phyloP scores from a whole-genome alignment of 1,140 invertebrate genomes.

The Drosophila hydei region DNA sequence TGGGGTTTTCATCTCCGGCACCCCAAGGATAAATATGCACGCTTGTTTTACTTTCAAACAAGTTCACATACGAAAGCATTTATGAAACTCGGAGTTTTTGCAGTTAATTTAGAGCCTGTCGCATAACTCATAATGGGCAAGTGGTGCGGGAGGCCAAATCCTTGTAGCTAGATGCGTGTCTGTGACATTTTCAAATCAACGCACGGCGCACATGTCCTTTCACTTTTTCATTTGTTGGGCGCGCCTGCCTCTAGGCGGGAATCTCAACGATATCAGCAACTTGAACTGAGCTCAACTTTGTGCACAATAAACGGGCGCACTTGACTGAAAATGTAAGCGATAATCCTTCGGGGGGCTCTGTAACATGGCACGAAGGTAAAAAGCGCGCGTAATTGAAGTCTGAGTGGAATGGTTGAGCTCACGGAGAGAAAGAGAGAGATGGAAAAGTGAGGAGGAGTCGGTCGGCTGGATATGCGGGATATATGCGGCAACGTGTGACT shows the following conservation, averaged over 20 bases:
- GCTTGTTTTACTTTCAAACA: slow-evolving; percentile 1
- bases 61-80: not conserved
- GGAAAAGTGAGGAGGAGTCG: not conserved
- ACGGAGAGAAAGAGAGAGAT: not conserved
- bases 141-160: not conserved
- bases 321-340: slow-evolving; percentile 79
- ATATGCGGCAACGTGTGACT: slow-evolving; percentile 27
- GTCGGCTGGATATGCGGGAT: not conserved
- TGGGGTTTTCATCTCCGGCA: not conserved
- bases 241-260: slow-evolving; percentile 1
- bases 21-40: not conserved
- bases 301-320: slow-evolving; percentile 67
- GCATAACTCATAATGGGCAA: slow-evolving; percentile 22
- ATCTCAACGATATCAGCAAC: slow-evolving; percentile 56
- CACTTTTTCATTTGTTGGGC: slow-evolving; percentile 51
- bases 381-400: slow-evolving; percentile 70
- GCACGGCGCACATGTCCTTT: slow-evolving; percentile 57
- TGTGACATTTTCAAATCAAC: slow-evolving; percentile 72
- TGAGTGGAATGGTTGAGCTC: slow-evolving; percentile 7
- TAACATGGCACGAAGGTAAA: slow-evolving; percentile 51
- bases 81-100: not conserved
- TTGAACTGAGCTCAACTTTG: slow-evolving; percentile 56
- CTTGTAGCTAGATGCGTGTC: slow-evolving; percentile 28
- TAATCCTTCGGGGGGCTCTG: slow-evolving; percentile 66
- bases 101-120: slow-evolving; percentile 27